Evolutionary conservation across 2,113 vertebrate genomes (phyloP).

Genomic region (Callionymus lyra): DNA sequence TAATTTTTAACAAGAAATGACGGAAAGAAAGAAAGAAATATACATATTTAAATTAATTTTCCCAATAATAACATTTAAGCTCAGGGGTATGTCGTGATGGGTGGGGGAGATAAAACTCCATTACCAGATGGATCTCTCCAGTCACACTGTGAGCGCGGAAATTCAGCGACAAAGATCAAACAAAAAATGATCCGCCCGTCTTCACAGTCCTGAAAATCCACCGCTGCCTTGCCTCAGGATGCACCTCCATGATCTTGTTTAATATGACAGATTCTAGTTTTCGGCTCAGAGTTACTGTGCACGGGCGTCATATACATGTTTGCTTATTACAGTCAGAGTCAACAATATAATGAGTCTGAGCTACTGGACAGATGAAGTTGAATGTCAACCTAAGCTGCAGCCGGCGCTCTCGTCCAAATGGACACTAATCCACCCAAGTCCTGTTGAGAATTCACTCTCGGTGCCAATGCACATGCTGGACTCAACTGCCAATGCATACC

Average conservation of each 20-base stretch:
- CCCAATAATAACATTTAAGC: no score
- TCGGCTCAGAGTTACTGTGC: background rate
- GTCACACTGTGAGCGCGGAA: slow-evolving; percentile 54
- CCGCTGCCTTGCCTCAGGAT: slow-evolving; percentile 25
- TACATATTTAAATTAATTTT: no score
- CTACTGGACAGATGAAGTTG: slow-evolving; percentile 42
- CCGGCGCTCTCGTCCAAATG: slow-evolving; percentile 61
- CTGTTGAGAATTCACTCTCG: slow-evolving; percentile 45
- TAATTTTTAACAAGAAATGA: no score
- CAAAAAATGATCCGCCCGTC: slow-evolving; percentile 43
- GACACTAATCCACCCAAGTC: slow-evolving; percentile 58
- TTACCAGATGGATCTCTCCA: slow-evolving; percentile 69
- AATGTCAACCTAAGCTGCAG: slow-evolving; percentile 58
- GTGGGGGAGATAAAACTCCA: slow-evolving; percentile 61
- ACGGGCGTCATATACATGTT: background rate
- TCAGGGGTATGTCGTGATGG: slow-evolving; percentile 2
- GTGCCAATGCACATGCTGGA: slow-evolving; percentile 54
- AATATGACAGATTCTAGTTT: slow-evolving; percentile 12
- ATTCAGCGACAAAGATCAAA: slow-evolving; percentile 69
- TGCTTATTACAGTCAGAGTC: background rate
- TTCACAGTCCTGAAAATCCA: slow-evolving; percentile 39
- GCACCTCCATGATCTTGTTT: slow-evolving; percentile 2
- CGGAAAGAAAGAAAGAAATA: no score
- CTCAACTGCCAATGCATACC: slow-evolving; percentile 50
- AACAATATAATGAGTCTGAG: slow-evolving; percentile 6